A percentile compares a stretch with the other conserved stretches of the same genome.
Evolutionary conservation across 1,140 invertebrate genomes (phyloP).

Genomic region (Trissolcus basalis): DNA sequence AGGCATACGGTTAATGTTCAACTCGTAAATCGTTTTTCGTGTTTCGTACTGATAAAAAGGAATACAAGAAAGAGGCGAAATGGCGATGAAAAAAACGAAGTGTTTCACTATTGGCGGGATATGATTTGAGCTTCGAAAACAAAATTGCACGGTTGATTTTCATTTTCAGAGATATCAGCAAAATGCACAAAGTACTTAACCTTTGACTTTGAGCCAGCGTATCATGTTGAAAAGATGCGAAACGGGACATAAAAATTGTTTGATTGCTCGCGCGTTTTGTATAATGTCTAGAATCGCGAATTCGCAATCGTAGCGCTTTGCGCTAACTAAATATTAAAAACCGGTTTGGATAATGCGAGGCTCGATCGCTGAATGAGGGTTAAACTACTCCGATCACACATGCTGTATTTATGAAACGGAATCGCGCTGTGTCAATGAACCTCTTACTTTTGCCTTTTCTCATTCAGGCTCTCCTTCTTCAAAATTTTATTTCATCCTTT

Average conservation of each 20-base stretch:
- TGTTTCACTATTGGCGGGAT: too few species aligned
- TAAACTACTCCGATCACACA: conserved; percentile 58
- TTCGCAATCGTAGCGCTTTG: conserved; percentile 57
- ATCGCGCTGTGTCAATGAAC: conserved; percentile 54
- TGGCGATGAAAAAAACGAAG: too few species aligned
- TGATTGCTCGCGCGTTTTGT: conserved; percentile 47
- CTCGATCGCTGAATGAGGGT: conserved; percentile 59
- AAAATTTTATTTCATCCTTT: too few species aligned
- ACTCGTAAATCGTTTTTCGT: too few species aligned
- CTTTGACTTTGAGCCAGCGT: neutral
- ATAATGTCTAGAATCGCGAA: conserved; percentile 61
- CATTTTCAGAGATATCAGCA: too few species aligned
- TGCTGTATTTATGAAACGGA: conserved; percentile 58
- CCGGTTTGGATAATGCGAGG: conserved; percentile 58
- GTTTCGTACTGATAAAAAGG: too few species aligned
- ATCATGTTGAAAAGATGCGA: neutral
- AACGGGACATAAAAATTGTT: conserved; percentile 42
- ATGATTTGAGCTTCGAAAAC: too few species aligned
- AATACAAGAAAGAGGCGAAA: too few species aligned
- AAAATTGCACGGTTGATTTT: too few species aligned
- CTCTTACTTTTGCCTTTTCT: conserved; percentile 48
- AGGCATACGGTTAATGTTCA: too few species aligned
- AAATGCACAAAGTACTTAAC: too few species aligned
- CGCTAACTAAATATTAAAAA: conserved; percentile 62
- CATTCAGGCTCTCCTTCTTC: conserved; percentile 5